phyloP scores from a whole-genome alignment of 1,140 invertebrate species.

The Nasonia vitripennis region DNA sequence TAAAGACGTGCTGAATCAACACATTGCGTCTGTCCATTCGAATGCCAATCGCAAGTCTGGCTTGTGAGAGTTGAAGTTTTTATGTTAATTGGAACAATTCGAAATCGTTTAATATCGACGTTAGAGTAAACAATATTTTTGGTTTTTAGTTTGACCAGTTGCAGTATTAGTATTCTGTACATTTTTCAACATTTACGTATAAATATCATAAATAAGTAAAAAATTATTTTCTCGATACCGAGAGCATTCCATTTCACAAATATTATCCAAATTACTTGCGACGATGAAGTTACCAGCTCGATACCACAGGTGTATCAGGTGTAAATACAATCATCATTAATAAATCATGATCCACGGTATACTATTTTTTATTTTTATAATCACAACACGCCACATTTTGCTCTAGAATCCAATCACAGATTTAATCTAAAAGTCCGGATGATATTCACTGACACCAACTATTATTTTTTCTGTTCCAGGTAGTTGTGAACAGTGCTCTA shows the following conservation, averaged over 20 bases:
- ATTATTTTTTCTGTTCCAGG: conserved; percentile 29
- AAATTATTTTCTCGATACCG: background rate
- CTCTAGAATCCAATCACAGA: background rate
- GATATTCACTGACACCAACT: background rate
- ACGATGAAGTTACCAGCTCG: background rate
- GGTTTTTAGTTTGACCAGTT: background rate
- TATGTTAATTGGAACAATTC: too few species aligned
- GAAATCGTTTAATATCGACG: too few species aligned
- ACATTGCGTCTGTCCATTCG: conserved; percentile 54
- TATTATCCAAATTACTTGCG: background rate
- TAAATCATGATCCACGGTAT: background rate
- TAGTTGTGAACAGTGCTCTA: background rate
- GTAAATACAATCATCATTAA: background rate
- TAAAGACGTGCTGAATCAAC: conserved; percentile 68
- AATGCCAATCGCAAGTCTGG: background rate
- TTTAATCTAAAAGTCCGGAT: background rate
- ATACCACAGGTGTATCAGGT: background rate
- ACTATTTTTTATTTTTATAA: background rate
- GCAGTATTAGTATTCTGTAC: background rate
- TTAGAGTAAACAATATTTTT: too few species aligned
- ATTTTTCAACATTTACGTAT: too few species aligned
- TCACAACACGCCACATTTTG: background rate
- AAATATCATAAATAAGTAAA: background rate
- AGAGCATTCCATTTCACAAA: background rate
- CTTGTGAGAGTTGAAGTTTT: background rate